Percentiles rank a stretch among this genome's conserved stretches.
phyloP scores from a whole-genome alignment of 2,113 vertebrate species.

The Chaetodon trifascialis region DNA sequence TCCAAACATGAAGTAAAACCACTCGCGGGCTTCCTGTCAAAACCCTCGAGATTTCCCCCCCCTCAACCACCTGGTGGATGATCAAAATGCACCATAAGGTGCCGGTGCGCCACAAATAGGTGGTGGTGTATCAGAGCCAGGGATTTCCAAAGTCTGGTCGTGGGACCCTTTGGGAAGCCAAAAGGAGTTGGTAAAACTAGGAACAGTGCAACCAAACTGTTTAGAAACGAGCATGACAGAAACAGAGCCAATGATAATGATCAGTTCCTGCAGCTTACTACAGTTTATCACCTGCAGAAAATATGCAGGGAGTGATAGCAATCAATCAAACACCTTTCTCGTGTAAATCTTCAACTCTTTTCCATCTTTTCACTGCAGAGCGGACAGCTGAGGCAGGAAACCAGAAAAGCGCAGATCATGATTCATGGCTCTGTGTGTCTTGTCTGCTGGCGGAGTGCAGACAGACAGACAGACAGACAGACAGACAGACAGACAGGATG shows the following conservation, averaged over 20 bases:
- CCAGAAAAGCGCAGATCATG: not conserved
- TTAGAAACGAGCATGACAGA: not conserved
- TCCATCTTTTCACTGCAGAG: not conserved
- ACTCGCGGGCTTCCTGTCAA: conserved; percentile 28
- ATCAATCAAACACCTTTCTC: not conserved
- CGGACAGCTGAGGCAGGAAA: conserved; percentile 22
- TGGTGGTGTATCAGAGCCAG: not conserved
- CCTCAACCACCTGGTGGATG: conserved; percentile 51
- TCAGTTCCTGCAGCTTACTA: not conserved
- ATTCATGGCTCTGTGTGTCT: conserved; percentile 9
- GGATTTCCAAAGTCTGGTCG: not conserved
- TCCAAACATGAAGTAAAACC: conserved; percentile 64
- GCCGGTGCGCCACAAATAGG: not conserved
- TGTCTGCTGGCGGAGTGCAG: conserved; percentile 34
- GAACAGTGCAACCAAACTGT: no score
- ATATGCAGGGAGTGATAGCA: not conserved
- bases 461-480: conserved; percentile 37
- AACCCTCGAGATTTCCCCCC: conserved; percentile 7
- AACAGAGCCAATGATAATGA: not conserved
- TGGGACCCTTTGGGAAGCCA: not conserved
- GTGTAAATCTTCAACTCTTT: not conserved
- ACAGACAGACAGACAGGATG: conserved; percentile 68
- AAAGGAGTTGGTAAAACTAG: no score
- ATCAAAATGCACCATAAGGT: not conserved
- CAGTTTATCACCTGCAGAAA: not conserved